These are phyloP conservation scores for Anisognathus igniventris DNA, from an alignment of 2,797 vertebrate species.

Conservation along the genomic window DNA sequence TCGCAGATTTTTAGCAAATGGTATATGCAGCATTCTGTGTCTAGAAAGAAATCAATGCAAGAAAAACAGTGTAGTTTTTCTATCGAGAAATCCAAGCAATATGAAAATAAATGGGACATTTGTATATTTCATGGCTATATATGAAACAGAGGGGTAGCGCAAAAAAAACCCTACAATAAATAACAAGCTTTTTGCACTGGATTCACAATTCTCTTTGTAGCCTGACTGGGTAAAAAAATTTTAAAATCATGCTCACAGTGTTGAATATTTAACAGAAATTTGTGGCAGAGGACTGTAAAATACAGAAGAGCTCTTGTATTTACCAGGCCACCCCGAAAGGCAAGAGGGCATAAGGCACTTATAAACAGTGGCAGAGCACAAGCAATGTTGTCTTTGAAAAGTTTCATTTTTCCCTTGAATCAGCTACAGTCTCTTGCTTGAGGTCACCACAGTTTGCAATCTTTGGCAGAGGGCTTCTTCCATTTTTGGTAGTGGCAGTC, in stretches of 20 bases:
- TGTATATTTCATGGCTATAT: not conserved
- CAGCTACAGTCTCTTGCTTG: conserved; percentile 81
- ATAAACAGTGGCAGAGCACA: conserved; percentile 69
- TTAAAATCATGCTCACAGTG: conserved; percentile 25
- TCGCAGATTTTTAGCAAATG: not conserved
- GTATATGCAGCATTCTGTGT: not conserved
- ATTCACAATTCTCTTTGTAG: conserved; percentile 26
- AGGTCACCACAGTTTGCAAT: conserved; percentile 86
- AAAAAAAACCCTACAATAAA: not conserved
- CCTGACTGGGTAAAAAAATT: not conserved
- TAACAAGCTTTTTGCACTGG: not conserved
- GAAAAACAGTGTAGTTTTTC: not conserved
- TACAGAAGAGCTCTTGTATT: conserved; percentile 69
- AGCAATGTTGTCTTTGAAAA: conserved; percentile 74
- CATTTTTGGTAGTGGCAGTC: conserved; percentile 91
- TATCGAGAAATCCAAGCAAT: not conserved
- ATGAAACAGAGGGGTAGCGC: not conserved
- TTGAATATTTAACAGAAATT: conserved; percentile 71
- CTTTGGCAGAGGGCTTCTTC: conserved; percentile 87
- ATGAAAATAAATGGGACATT: conserved; percentile 6
- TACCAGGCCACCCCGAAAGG: conserved; percentile 71
- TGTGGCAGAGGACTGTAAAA: conserved; percentile 52
- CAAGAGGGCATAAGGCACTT: conserved; percentile 69
- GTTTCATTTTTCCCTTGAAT: conserved; percentile 76
- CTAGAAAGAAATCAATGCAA: not conserved